Conservation (phyloP, 2,888 invertebrate species). For the Synergus itoensis region DNA sequence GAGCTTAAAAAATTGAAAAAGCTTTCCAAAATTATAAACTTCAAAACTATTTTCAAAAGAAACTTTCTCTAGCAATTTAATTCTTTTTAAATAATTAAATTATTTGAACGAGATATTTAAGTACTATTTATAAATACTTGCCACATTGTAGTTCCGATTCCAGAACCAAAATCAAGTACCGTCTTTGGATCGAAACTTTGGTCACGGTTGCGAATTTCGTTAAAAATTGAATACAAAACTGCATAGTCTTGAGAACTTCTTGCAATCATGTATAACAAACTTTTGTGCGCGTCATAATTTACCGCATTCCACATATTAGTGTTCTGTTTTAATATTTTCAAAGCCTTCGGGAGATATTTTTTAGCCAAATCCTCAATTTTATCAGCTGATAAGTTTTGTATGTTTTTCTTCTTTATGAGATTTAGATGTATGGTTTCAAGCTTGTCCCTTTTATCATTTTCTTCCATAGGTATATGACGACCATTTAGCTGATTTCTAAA, state of each 20-base stretch:
- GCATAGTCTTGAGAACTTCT: conserved; percentile 89
- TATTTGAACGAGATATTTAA: conserved; percentile 26
- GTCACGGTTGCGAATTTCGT: conserved; percentile 85
- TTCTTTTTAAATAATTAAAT: no score
- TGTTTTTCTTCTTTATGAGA: conserved; percentile 64
- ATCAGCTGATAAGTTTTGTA: conserved; percentile 75
- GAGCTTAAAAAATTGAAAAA: no score
- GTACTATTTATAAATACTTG: conserved; percentile 60
- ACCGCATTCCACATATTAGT: conserved; percentile 88
- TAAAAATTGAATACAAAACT: conserved; percentile 84
- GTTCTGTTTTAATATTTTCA: conserved; percentile 81
- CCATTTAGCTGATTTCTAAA: conserved; percentile 82
- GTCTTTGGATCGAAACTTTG: conserved; percentile 86
- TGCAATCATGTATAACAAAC: conserved; percentile 85
- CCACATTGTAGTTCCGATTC: conserved; percentile 93
- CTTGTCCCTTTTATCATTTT: conserved; percentile 78
- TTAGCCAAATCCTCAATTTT: conserved; percentile 75
- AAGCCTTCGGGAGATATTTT: conserved; percentile 80
- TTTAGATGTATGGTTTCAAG: conserved; percentile 62
- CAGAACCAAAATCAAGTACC: conserved; percentile 95
- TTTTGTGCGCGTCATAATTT: conserved; percentile 83
- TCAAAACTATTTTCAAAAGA: no score
- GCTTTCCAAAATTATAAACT: no score
- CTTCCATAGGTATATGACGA: conserved; percentile 84
- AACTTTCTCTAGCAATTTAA: no score